These are phyloP conservation scores for Eilema griseolum DNA, from an alignment of 2,888 invertebrate species.

Conservation along the genomic window DNA sequence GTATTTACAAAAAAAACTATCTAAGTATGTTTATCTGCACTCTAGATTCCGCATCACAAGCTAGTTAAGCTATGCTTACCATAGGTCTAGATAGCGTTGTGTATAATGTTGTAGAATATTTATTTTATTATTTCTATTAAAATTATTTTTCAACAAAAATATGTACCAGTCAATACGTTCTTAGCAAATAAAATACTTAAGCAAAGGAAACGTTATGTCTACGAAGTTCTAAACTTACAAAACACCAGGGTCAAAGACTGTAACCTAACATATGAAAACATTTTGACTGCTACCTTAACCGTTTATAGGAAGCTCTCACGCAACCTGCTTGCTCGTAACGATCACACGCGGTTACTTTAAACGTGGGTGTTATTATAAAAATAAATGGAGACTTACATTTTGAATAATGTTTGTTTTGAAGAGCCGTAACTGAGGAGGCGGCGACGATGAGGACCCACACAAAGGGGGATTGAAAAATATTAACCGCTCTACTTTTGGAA, in stretches of 20 bases:
- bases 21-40: too few relatives aligned
- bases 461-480: slow-evolving; percentile 83
- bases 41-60: too few relatives aligned
- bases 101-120: too few relatives aligned
- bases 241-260: slow-evolving; percentile 4
- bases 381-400: slow-evolving; percentile 80
- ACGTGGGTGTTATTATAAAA: slow-evolving; percentile 80
- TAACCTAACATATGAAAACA: slow-evolving; percentile 55
- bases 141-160: background rate
- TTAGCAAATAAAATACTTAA: background rate
- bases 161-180: background rate
- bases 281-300: slow-evolving; percentile 59
- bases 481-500: slow-evolving; percentile 77
- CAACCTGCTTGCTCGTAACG: slow-evolving; percentile 63
- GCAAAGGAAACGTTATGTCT: background rate
- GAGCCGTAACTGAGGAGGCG: slow-evolving; percentile 72
- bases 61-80: too few relatives aligned
- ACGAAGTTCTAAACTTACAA: background rate
- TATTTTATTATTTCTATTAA: too few relatives aligned
- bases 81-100: too few relatives aligned
- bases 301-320: slow-evolving; percentile 70
- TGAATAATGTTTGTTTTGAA: slow-evolving; percentile 84
- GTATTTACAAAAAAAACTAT: too few relatives aligned
- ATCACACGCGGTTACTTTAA: slow-evolving; percentile 73
- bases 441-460: slow-evolving; percentile 77